Conservation (phyloP, 1,140 invertebrate genomes). For the Gryon sp. region DNA sequence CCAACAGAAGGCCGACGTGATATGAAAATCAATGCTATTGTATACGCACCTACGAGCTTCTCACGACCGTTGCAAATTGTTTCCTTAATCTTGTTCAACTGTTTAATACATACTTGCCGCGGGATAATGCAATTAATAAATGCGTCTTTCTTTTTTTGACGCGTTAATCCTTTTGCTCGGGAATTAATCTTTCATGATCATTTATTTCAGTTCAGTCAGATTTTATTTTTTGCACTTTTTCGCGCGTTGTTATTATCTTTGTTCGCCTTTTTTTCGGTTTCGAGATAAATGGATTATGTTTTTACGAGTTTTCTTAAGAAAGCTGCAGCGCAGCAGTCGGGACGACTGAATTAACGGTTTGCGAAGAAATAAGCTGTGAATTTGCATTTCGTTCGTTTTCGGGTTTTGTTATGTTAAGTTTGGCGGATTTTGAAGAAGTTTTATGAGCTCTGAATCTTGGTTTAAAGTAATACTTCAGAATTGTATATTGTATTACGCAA, state of each 20-base stretch:
- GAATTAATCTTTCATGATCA: slow-evolving; percentile 15
- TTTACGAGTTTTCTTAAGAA: slow-evolving; percentile 39
- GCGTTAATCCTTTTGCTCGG: slow-evolving; percentile 17
- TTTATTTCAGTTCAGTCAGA: slow-evolving; percentile 10
- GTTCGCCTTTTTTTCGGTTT: neutral
- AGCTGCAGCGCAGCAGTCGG: slow-evolving; percentile 16
- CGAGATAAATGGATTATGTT: slow-evolving; percentile 47
- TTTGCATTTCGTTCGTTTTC: slow-evolving; percentile 44
- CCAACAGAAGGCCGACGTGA: too few species aligned
- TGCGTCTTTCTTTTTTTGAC: neutral
- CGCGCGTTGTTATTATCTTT: neutral
- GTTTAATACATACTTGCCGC: slow-evolving; percentile 33
- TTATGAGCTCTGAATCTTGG: slow-evolving; percentile 17
- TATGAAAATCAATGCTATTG: slow-evolving; percentile 39
- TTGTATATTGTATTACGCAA: slow-evolving; percentile 10
- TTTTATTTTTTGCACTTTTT: slow-evolving; percentile 3
- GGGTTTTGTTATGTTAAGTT: slow-evolving; percentile 44
- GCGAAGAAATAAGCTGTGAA: slow-evolving; percentile 31
- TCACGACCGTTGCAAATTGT: slow-evolving; percentile 27
- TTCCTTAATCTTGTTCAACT: slow-evolving; percentile 38
- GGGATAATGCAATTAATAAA: slow-evolving; percentile 48
- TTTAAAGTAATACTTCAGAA: slow-evolving; percentile 21
- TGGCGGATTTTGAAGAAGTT: slow-evolving; percentile 35
- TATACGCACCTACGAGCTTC: slow-evolving; percentile 42
- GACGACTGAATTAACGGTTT: slow-evolving; percentile 45